Evolutionary conservation across 2,888 invertebrate genomes (phyloP), one percentile per base, ranked within the genome.

Genomic region (Oligia strigilis): DNA sequence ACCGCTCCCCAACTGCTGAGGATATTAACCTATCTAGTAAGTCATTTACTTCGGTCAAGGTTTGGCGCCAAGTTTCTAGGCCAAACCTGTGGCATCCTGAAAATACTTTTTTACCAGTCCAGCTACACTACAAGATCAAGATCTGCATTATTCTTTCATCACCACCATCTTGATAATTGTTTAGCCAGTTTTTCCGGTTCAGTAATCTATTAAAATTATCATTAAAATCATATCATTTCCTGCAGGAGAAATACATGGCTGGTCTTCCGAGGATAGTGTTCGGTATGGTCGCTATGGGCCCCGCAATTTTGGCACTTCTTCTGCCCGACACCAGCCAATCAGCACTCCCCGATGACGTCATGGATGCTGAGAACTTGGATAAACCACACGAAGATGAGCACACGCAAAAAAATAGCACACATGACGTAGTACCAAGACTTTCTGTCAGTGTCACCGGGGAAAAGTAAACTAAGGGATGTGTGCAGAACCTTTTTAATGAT

Each of bases 251-350:
- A 72, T 95, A 94, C 86, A 95, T 96, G 95, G 65, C 92, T 0
- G 95, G 96, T 6, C 91, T 96, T 17, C 95, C 96, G 0, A 95
- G 94, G 86, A 88, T 96, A 36, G 92, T 95, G 36, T 96, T 97
- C 75, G 96, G 95, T 0, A 64, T 94, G 6, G 94, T 92, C 17
- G 95, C 97, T 3, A 88, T 97, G 4, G 94, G 94, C 0, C 94
- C 97, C 0, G 96, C 95, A 0, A 17, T 91, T 52, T 87, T 97
- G 75, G 93, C 96, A 0, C 90, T 96, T 0, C 86, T 95, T 60
- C 90, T 97, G 29, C 97, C 97, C 0, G 97, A 97, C 85, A 95
- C 96, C 4, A 95, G 95, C 83, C 89, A 89, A 9, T 83, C 92
- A 0, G 91, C 92, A 0, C 89, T 97, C 19, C 97, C 97, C 0